These are phyloP conservation scores for Chamaea fasciata DNA, from an alignment of 2,113 vertebrate genomes.

Conservation along the genomic window DNA sequence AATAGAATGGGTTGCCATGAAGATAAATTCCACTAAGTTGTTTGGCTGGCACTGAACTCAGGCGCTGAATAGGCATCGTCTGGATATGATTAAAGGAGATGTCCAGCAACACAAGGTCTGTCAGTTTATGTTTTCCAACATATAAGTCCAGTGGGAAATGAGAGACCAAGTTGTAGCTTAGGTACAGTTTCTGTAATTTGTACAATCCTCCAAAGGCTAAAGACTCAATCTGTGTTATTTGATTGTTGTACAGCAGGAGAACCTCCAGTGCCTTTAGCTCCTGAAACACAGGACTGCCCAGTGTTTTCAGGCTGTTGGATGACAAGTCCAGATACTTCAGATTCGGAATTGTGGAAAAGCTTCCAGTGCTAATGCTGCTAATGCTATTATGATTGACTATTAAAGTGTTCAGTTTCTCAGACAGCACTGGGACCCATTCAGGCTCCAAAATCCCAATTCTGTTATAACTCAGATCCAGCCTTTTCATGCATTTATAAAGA, in stretches of 20 bases:
- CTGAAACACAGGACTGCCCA: conserved; percentile 73
- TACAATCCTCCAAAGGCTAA: conserved; percentile 72
- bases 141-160: conserved; percentile 76
- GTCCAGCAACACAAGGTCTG: conserved; percentile 78
- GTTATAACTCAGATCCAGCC: conserved; percentile 85
- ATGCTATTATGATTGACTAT: conserved; percentile 78
- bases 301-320: conserved; percentile 73
- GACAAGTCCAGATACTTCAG: conserved; percentile 82
- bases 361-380: conserved; percentile 63
- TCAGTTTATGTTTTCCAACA: conserved; percentile 66
- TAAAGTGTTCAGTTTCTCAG: conserved; percentile 73
- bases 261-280: conserved; percentile 75
- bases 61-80: conserved; percentile 69
- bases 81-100: conserved; percentile 78
- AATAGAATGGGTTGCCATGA: conserved; percentile 82
- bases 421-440: conserved; percentile 71
- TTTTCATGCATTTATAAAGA: conserved; percentile 73
- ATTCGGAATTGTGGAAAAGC: conserved; percentile 70
- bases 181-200: conserved; percentile 77
- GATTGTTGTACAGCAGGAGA: conserved; percentile 83
- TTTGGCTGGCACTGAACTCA: conserved; percentile 71
- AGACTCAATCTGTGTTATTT: conserved; percentile 67
- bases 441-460: conserved; percentile 66
- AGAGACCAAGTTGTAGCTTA: conserved; percentile 75
- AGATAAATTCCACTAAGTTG: conserved; percentile 77